A percentile compares a stretch with the other conserved stretches of the same genome.
Evolutionary conservation across 1,140 invertebrate species (phyloP).

Genomic region (Pygmarrhopalites habei): DNA sequence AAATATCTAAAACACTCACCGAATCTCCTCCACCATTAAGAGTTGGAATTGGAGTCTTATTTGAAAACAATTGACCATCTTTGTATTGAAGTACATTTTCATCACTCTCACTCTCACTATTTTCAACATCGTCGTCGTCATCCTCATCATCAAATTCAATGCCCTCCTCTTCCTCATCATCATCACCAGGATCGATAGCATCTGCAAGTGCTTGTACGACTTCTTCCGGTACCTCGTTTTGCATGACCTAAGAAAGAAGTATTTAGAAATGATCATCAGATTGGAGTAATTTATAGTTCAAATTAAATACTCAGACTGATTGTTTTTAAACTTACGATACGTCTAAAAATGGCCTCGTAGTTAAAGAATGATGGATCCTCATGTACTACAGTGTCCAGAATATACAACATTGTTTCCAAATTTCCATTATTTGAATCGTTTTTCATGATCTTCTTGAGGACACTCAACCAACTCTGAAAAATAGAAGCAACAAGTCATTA

Average conservation of each 20-base stretch:
- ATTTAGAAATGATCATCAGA: too few relatives aligned
- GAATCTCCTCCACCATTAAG: neutral
- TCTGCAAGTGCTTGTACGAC: conserved; percentile 36
- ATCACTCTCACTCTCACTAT: conserved; percentile 46
- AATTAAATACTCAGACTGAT: too few relatives aligned
- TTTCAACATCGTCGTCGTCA: conserved; percentile 41
- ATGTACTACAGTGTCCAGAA: conserved; percentile 63
- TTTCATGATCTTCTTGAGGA: conserved; percentile 41
- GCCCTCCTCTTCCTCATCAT: conserved; percentile 35
- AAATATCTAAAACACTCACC: neutral
- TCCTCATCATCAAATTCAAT: conserved; percentile 34
- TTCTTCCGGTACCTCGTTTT: conserved; percentile 57
- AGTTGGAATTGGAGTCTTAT: neutral
- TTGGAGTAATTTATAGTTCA: too few relatives aligned
- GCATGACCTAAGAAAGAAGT: too few relatives aligned
- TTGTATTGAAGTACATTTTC: too few relatives aligned
- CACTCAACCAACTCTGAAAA: neutral
- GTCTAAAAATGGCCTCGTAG: conserved; percentile 49
- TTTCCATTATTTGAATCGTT: conserved; percentile 49
- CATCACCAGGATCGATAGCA: conserved; percentile 42
- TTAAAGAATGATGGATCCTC: conserved; percentile 63
- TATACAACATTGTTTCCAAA: conserved; percentile 48
- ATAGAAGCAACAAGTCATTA: too few relatives aligned
- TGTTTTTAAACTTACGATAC: too few relatives aligned
- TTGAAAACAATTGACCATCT: neutral